Evolutionary conservation across 2,888 invertebrate genomes (phyloP).

Genomic region (Nephrotoma guestfalica): DNA sequence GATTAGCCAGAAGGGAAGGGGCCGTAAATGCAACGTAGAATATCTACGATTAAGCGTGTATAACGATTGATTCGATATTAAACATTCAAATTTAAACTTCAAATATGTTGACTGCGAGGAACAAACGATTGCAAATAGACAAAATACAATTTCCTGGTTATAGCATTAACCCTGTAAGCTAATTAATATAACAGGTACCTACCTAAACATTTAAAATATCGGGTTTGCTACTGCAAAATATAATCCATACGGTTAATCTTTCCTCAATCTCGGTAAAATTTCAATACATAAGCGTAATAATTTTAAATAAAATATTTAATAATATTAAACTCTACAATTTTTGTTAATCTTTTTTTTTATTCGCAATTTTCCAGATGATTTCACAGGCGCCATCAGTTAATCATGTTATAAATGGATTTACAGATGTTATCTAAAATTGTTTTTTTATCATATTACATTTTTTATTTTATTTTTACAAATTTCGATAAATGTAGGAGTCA

Average conservation of each 20-base stretch:
- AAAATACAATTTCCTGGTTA: not conserved
- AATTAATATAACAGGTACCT: not conserved
- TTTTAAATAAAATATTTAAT: not conserved
- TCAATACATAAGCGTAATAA: not conserved
- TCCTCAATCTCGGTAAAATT: not conserved
- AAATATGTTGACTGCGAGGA: too few species aligned
- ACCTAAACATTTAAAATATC: not conserved
- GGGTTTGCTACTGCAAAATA: not conserved
- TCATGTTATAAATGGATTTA: not conserved
- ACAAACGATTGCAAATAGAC: too few species aligned
- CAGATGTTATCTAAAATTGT: not conserved
- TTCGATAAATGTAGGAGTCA: not conserved
- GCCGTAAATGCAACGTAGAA: too few species aligned
- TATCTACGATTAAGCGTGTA: too few species aligned
- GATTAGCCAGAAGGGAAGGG: too few species aligned
- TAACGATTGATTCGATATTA: too few species aligned
- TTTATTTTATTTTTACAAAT: not conserved
- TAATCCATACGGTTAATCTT: not conserved
- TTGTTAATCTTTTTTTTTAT: not conserved
- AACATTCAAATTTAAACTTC: too few species aligned
- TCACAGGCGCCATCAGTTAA: constrained; percentile 10
- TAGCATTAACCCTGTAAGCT: not conserved
- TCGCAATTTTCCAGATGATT: constrained; percentile 12
- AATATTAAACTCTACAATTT: not conserved
- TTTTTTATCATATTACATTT: not conserved